Base-by-base conservation (phyloP, 2,888 invertebrate genomes). In the Oscheius myriophilus region DNA sequence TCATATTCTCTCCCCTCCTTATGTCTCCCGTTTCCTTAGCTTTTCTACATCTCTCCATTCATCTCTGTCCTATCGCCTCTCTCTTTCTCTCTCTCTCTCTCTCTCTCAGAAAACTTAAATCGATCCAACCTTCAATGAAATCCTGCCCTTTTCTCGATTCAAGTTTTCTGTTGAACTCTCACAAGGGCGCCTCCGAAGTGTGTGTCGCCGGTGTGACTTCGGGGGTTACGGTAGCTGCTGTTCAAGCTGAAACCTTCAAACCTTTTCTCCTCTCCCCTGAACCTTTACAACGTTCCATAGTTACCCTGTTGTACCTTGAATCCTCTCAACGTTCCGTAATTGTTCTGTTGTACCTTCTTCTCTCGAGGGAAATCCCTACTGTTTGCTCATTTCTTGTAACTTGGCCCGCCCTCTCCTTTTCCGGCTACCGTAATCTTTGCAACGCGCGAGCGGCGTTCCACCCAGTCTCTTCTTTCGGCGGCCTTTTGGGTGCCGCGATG, bases 321-420 rank as follows among this genome's bases (percentile, higher is more conserved):
- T n/a, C n/a, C n/a, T n/a, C n/a, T n/a, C n/a, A n/a, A n/a, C n/a
- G n/a, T n/a, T n/a, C n/a, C n/a, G n/a, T n/a, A n/a, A n/a, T n/a
- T n/a, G n/a, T n/a, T n/a, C n/a, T n/a, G n/a, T n/a, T n/a, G n/a
- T n/a, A n/a, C n/a, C n/a, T n/a, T n/a, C n/a, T n/a, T n/a, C n/a
- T n/a, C n/a, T 33, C 33, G 33, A 3, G 9, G 33, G 9, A 33
- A 6, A 33, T 6, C 33, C 4, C 33, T 9, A 33, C 43, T 18
- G 12, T 46, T 16, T 18, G 18, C 46, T 16, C 16, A 16, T 18
- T 18, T 46, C 46, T 53, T 16, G 7, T 18, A 25, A 26, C 53
- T 53, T 52, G 12, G 16, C 26, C 53, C 26, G 9, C 33, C 26
- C 55, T 55, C 55, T 21, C 55, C 26, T 55, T 55, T 14, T 55